A percentile compares a stretch with the other conserved stretches of the same genome.
Conservation (phyloP, 2,888 invertebrate species). For the Vanessa cardui region DNA sequence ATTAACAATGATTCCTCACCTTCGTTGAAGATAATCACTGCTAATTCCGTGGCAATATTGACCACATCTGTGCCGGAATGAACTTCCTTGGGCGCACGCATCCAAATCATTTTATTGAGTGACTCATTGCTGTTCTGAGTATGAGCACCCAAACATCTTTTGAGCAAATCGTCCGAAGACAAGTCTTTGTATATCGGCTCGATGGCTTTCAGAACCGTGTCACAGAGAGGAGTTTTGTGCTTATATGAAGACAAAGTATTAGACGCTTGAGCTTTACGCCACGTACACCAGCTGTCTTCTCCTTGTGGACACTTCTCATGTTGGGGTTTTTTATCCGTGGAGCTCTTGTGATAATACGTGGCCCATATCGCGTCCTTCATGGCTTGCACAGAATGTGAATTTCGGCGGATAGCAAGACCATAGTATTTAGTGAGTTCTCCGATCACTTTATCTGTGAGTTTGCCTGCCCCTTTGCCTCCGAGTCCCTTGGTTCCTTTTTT, state of each 20-base stretch:
- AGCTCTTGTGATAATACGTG: conserved; percentile 1
- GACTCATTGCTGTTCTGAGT: conserved; percentile 1
- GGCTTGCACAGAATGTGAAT: conserved; percentile 26
- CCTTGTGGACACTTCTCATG: not conserved
- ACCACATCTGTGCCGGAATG: conserved; percentile 6
- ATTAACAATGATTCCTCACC: conserved; percentile 6
- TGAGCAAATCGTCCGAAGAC: conserved; percentile 4
- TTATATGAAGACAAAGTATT: not conserved
- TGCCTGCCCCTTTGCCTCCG: conserved; percentile 25
- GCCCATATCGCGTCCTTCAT: conserved; percentile 4
- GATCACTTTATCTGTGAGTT: conserved; percentile 45
- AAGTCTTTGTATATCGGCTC: not conserved
- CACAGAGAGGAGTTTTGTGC: not conserved
- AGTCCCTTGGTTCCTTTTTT: conserved; percentile 16
- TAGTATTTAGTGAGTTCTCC: conserved; percentile 49
- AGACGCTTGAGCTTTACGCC: too few relatives aligned
- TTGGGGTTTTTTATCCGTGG: conserved; percentile 1
- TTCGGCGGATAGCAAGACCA: conserved; percentile 47
- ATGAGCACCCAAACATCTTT: conserved; percentile 4
- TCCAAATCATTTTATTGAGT: conserved; percentile 9
- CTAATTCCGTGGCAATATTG: conserved; percentile 7
- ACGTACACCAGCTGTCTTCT: too few relatives aligned
- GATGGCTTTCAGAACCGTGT: not conserved
- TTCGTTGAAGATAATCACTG: conserved; percentile 6
- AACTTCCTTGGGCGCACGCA: not conserved